phyloP scores from a whole-genome alignment of 2,888 invertebrate species.

The Cerastoderma edule region DNA sequence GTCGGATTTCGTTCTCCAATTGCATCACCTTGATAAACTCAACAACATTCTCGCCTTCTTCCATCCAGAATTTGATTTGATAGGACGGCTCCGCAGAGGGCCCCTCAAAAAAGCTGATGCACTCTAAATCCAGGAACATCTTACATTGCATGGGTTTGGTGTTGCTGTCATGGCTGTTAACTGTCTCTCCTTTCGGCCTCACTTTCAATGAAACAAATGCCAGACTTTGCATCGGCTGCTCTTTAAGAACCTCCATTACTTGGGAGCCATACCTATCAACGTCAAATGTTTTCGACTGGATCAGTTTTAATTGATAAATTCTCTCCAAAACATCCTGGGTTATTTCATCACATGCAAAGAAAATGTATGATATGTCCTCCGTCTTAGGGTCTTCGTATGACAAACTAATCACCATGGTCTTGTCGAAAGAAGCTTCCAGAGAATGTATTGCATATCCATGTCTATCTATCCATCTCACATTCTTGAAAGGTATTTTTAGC shows the following conservation, averaged over 20 bases:
- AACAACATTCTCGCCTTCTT: slow-evolving; percentile 10
- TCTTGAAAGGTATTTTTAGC: slow-evolving; percentile 1
- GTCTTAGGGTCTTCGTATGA: slow-evolving; percentile 6
- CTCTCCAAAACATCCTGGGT: neutral
- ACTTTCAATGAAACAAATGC: neutral
- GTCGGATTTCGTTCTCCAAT: neutral
- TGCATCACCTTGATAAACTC: slow-evolving; percentile 4
- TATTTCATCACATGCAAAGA: slow-evolving; percentile 9
- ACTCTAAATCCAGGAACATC: slow-evolving; percentile 14
- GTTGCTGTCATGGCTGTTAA: too few species aligned
- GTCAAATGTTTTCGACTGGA: too few species aligned
- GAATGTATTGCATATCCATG: too few species aligned
- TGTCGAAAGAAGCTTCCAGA: too few species aligned
- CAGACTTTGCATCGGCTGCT: neutral
- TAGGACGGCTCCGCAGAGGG: neutral
- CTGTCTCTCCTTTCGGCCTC: neutral
- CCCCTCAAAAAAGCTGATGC: slow-evolving; percentile 12
- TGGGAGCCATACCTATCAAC: too few species aligned
- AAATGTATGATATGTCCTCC: slow-evolving; percentile 1
- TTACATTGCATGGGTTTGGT: too few species aligned
- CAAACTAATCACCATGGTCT: too few species aligned
- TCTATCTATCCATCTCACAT: neutral
- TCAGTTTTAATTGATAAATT: neutral
- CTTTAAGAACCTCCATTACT: neutral
- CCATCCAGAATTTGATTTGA: slow-evolving; percentile 6